phyloP scores from a whole-genome alignment of 2,797 vertebrate genomes.

The Artibeus jamaicensis region DNA sequence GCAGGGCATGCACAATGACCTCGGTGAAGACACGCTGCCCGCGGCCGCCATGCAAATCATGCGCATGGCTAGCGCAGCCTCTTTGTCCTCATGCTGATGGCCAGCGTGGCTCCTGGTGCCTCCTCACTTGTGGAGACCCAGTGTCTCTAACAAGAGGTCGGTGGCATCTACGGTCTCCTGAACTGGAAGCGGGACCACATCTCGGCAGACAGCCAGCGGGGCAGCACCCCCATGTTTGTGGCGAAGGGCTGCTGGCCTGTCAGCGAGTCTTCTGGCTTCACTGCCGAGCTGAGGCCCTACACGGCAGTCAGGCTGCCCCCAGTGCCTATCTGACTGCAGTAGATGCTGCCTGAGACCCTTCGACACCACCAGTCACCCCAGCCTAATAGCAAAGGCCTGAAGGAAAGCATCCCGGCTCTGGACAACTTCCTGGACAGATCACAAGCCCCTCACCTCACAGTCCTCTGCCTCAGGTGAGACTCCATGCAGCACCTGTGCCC shows the following conservation, averaged over 20 bases:
- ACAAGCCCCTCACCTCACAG: conserved; percentile 70
- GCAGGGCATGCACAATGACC: conserved; percentile 88
- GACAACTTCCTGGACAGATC: conserved; percentile 94
- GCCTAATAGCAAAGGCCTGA: conserved; percentile 88
- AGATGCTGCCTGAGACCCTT: conserved; percentile 87
- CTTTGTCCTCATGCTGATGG: conserved; percentile 89
- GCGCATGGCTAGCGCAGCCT: conserved; percentile 90
- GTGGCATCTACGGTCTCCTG: conserved; percentile 91
- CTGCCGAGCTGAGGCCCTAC: conserved; percentile 91
- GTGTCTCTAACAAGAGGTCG: conserved; percentile 89
- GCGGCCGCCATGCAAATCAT: conserved; percentile 94
- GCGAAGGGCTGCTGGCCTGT: conserved; percentile 92
- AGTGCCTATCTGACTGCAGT: conserved; percentile 93
- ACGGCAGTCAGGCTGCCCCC: conserved; percentile 93
- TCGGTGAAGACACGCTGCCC: conserved; percentile 91
- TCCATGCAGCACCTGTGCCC: neutral
- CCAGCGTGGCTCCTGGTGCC: conserved; percentile 91
- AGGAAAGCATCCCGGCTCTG: conserved; percentile 89
- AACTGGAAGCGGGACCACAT: conserved; percentile 91
- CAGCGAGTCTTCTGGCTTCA: conserved; percentile 94
- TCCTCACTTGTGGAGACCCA: conserved; percentile 94
- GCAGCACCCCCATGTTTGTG: conserved; percentile 90
- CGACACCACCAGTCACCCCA: conserved; percentile 82
- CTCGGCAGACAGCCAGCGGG: conserved; percentile 88
- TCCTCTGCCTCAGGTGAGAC: neutral